Conservation (phyloP, 2,797 vertebrate genomes). For the Sebastes reedi region DNA sequence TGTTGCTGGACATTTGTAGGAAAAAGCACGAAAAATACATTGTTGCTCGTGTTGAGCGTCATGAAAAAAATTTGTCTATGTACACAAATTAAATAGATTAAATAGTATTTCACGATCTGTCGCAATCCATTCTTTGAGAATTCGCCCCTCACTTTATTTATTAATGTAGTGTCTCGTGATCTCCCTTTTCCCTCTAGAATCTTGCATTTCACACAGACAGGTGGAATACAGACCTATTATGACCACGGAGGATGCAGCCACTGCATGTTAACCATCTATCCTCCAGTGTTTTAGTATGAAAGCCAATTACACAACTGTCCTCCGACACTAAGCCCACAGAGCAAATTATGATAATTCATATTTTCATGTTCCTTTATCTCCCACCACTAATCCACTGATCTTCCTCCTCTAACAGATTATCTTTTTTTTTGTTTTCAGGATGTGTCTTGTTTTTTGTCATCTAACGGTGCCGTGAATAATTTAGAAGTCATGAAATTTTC, state of each 20-base stretch:
- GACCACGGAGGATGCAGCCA: not conserved
- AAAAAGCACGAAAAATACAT: too few relatives aligned
- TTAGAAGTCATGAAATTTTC: constrained; percentile 73
- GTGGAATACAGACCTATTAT: not conserved
- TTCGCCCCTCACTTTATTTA: not conserved
- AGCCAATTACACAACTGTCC: constrained; percentile 34
- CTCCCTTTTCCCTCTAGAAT: constrained; percentile 3
- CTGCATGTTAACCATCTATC: constrained; percentile 9
- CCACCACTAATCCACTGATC: constrained; percentile 40
- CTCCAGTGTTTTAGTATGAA: constrained; percentile 23
- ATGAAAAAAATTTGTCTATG: too few relatives aligned
- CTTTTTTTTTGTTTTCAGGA: constrained; percentile 48
- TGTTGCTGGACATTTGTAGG: too few relatives aligned
- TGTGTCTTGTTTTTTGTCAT: constrained; percentile 55
- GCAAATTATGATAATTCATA: constrained; percentile 48
- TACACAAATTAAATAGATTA: too few relatives aligned
- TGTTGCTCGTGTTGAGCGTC: too few relatives aligned
- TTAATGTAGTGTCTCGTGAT: not conserved
- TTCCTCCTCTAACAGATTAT: constrained; percentile 38
- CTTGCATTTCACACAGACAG: constrained; percentile 12
- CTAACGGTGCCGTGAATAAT: constrained; percentile 71
- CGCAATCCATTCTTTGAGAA: not conserved
- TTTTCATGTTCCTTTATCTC: constrained; percentile 47
- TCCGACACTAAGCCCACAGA: constrained; percentile 15
- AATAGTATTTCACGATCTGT: too few relatives aligned